Conservation (phyloP, 2,797 vertebrate genomes). For the Hoplostethus mediterraneus region DNA sequence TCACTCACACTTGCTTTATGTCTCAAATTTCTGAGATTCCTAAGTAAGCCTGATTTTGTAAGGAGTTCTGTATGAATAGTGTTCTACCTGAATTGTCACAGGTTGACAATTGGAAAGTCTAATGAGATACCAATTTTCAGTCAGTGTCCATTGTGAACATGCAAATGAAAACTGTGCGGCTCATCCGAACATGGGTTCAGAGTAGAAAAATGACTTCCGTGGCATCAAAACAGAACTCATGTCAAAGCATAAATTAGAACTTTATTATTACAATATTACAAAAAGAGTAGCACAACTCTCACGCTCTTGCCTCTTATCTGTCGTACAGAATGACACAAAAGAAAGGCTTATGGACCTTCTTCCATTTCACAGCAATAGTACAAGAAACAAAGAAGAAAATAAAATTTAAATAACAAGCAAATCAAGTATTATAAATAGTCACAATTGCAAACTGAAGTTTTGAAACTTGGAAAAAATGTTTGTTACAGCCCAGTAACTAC, state of each 20-base stretch:
- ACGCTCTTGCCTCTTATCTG: constrained; percentile 88
- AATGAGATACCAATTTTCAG: not conserved
- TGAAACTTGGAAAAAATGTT: constrained; percentile 80
- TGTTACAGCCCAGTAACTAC: constrained; percentile 90
- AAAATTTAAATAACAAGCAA: constrained; percentile 86
- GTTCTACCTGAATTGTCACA: not conserved
- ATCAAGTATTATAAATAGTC: constrained; percentile 94
- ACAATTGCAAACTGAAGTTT: constrained; percentile 90
- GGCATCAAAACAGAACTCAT: constrained; percentile 14
- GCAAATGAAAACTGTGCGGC: constrained; percentile 6
- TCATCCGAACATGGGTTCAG: not conserved
- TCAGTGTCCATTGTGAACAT: not conserved
- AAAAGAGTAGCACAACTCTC: constrained; percentile 98
- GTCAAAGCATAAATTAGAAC: constrained; percentile 96
- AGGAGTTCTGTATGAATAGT: constrained; percentile 1
- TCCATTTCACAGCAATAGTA: constrained; percentile 87
- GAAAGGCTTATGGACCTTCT: constrained; percentile 82
- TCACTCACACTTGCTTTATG: constrained; percentile 1
- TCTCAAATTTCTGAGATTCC: not conserved
- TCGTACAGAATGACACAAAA: constrained; percentile 86
- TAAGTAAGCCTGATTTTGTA: constrained; percentile 12
- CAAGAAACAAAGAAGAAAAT: constrained; percentile 76
- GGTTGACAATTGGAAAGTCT: not conserved
- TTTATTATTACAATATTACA: constrained; percentile 96
- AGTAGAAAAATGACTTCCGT: not conserved